Conservation (phyloP, 2,888 invertebrate genomes). For the Fragum fragum region DNA sequence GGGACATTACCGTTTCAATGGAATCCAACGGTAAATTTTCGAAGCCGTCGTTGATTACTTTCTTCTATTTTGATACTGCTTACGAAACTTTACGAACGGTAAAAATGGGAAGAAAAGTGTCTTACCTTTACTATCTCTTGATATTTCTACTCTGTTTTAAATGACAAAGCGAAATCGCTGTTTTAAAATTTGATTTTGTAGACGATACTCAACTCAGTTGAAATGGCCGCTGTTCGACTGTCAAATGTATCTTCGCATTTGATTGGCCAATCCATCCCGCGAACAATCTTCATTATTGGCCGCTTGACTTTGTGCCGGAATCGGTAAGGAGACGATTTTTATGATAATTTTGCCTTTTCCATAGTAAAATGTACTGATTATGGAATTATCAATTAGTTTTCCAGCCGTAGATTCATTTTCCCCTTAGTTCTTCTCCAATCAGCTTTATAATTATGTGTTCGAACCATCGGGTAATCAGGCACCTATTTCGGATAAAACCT, state of each 20-base stretch:
- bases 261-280: conserved; percentile 53
- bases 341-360: too few species aligned
- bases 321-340: too few species aligned
- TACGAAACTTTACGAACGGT: background rate
- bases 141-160: background rate
- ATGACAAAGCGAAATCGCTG: background rate
- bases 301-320: background rate
- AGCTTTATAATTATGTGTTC: too few species aligned
- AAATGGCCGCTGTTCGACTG: conserved; percentile 56
- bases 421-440: too few species aligned
- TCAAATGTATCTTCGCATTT: conserved; percentile 43
- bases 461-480: too few species aligned
- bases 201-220: conserved; percentile 12
- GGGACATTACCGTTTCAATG: conserved; percentile 14
- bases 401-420: too few species aligned
- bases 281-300: background rate
- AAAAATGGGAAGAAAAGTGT: background rate
- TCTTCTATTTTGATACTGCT: background rate
- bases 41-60: background rate
- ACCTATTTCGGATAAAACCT: conserved; percentile 4
- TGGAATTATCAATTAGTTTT: too few species aligned
- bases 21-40: conserved; percentile 13
- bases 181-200: background rate
- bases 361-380: too few species aligned
- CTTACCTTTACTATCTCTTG: background rate